phyloP scores from a whole-genome alignment of 2,888 invertebrate species.

The Eristalis arbustorum region DNA sequence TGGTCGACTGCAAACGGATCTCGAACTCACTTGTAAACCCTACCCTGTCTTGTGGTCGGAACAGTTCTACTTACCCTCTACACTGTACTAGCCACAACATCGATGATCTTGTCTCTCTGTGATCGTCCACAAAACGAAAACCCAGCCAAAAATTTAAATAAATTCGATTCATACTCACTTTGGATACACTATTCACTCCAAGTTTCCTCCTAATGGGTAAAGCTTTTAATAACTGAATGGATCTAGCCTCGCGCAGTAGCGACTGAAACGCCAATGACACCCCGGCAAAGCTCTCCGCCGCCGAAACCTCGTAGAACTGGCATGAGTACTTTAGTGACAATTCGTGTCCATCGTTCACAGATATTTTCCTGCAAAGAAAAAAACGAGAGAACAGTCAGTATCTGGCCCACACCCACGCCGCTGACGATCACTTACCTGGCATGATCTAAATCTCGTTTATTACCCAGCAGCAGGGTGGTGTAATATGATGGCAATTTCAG shows the following conservation, averaged over 20 bases:
- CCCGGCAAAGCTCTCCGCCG: conserved; percentile 90
- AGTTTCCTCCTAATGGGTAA: conserved; percentile 87
- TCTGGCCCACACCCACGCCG: neutral
- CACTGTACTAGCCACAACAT: too few relatives aligned
- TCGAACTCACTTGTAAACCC: too few relatives aligned
- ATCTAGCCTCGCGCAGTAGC: conserved; percentile 87
- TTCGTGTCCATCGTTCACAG: conserved; percentile 90
- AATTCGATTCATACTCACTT: conserved; percentile 80
- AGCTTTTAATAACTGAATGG: conserved; percentile 86
- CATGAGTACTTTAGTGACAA: conserved; percentile 88
- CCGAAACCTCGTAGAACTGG: conserved; percentile 92
- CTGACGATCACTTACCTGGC: conserved; percentile 83
- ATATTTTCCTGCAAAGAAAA: conserved; percentile 84
- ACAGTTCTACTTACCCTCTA: too few relatives aligned
- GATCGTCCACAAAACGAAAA: too few relatives aligned
- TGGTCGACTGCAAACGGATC: too few relatives aligned
- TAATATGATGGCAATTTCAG: conserved; percentile 88
- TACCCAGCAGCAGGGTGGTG: conserved; percentile 89
- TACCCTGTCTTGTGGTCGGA: too few relatives aligned
- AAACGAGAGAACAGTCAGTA: neutral
- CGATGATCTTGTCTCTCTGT: too few relatives aligned
- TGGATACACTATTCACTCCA: conserved; percentile 89
- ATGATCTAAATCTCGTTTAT: conserved; percentile 90
- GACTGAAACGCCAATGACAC: conserved; percentile 91
- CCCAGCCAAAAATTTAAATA: neutral